phyloP scores from a whole-genome alignment of 2,113 vertebrate species.

The Excalfactoria chinensis region DNA sequence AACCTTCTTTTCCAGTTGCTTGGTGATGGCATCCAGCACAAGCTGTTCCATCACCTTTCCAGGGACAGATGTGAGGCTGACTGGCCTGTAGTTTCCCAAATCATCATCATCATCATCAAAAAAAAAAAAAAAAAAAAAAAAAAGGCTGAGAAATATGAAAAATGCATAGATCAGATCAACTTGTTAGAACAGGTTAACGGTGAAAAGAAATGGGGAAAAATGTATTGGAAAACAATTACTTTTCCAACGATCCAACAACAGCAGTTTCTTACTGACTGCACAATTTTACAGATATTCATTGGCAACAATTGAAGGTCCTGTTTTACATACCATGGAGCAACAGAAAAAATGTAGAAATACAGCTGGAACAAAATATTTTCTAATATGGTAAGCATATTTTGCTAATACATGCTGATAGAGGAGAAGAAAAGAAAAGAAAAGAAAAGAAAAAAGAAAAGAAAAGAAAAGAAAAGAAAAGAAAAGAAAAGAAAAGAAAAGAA shows the following conservation, averaged over 20 bases:
- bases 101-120: too few species aligned
- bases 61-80: too few species aligned
- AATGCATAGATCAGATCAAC: fast-evolving
- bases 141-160: neutral
- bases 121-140: neutral
- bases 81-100: too few species aligned
- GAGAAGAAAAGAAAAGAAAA: too few species aligned
- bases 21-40: too few species aligned
- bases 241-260: neutral
- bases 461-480: too few species aligned
- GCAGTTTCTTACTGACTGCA: neutral
- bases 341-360: neutral
- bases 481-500: too few species aligned
- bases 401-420: neutral
- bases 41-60: too few species aligned
- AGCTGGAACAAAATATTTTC: neutral
- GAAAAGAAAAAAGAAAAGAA: too few species aligned
- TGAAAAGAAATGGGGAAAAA: neutral
- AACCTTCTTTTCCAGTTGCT: too few species aligned
- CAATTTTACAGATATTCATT: neutral
- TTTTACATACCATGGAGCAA: neutral
- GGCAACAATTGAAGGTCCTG: neutral
- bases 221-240: neutral
- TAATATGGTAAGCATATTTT: neutral
- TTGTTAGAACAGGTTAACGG: neutral